A percentile compares a stretch with the other conserved stretches of the same genome.
Conservation (phyloP, 2,797 vertebrate species). For the Acanthopagrus latus region DNA sequence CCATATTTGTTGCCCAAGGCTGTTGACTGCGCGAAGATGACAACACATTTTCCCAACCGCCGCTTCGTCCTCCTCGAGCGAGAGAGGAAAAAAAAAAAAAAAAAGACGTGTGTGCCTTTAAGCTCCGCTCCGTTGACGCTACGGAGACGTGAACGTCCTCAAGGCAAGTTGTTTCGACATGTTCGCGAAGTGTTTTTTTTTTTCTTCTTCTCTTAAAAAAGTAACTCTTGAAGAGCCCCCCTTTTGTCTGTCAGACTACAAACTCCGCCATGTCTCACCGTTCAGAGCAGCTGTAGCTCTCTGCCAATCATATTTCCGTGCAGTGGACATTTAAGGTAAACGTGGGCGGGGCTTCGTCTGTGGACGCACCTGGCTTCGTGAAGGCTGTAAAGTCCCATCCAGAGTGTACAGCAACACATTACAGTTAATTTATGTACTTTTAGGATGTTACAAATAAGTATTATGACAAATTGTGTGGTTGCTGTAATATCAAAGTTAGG, state of each 20-base stretch:
- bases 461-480: no score
- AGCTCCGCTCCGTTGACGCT: slow-evolving; percentile 26
- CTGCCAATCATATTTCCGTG: slow-evolving; percentile 82
- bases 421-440: accelerated
- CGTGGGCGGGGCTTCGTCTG: slow-evolving; percentile 75
- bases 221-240: slow-evolving; percentile 59
- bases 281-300: slow-evolving; percentile 74
- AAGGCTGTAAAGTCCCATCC: slow-evolving; percentile 11
- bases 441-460: no score
- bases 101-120: slow-evolving; percentile 39
- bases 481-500: neutral
- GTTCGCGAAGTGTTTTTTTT: slow-evolving; percentile 61
- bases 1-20: slow-evolving; percentile 88
- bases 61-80: slow-evolving; percentile 54
- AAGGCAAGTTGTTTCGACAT: slow-evolving; percentile 56
- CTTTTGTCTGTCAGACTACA: slow-evolving; percentile 42
- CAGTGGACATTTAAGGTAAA: slow-evolving; percentile 82
- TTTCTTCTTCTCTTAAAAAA: slow-evolving; percentile 10
- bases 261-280: slow-evolving; percentile 85
- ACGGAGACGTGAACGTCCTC: slow-evolving; percentile 12
- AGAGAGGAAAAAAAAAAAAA: neutral
- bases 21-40: slow-evolving; percentile 83
- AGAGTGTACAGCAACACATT: neutral
- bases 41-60: slow-evolving; percentile 78
- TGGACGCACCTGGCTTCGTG: slow-evolving; percentile 74